Conservation (phyloP, 2,888 invertebrate genomes). For the Bruchidius siliquastri region DNA sequence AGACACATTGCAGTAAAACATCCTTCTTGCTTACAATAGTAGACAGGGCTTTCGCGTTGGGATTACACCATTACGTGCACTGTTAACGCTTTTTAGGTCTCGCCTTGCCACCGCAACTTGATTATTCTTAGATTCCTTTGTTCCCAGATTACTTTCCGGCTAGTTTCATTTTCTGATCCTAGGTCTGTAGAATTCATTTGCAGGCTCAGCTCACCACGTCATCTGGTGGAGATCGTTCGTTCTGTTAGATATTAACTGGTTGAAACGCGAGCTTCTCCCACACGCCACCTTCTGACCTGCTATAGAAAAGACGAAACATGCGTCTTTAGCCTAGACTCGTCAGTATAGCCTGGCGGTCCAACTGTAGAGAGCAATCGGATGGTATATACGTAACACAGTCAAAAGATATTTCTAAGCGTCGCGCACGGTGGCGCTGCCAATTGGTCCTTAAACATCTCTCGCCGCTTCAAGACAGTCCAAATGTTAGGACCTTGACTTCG, state of each 20-base stretch:
- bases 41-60: not conserved
- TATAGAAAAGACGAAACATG: too few relatives aligned
- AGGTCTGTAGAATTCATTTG: not conserved
- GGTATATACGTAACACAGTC: too few relatives aligned
- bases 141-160: not conserved
- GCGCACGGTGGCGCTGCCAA: too few relatives aligned
- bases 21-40: not conserved
- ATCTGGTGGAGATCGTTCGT: not conserved
- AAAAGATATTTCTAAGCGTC: too few relatives aligned
- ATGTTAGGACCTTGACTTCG: too few relatives aligned
- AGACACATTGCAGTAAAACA: not conserved
- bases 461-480: too few relatives aligned
- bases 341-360: too few relatives aligned
- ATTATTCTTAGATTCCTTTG: not conserved
- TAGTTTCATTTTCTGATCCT: not conserved
- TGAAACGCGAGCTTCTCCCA: too few relatives aligned
- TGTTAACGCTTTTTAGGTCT: not conserved
- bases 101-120: not conserved
- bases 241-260: not conserved
- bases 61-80: not conserved
- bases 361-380: too few relatives aligned
- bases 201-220: not conserved
- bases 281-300: too few relatives aligned
- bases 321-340: too few relatives aligned
- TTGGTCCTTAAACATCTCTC: too few relatives aligned